Conservation (phyloP, 2,113 vertebrate species). For the Sakesphorus luctuosus region DNA sequence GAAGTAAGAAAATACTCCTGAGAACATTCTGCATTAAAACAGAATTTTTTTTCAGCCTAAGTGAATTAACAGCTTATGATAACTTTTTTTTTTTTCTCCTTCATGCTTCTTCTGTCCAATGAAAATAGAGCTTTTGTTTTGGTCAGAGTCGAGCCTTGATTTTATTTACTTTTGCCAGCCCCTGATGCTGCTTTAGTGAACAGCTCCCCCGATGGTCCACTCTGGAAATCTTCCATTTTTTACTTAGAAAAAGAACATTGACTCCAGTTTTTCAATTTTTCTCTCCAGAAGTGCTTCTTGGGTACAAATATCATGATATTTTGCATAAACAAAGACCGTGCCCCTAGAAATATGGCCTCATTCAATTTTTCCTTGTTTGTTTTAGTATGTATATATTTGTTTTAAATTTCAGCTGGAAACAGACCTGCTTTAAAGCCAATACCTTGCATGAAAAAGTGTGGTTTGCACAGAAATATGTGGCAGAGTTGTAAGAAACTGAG, state of each 20-base stretch:
- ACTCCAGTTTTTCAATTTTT: neutral
- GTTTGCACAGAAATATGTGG: neutral
- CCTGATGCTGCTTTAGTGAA: neutral
- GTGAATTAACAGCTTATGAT: constrained; percentile 9
- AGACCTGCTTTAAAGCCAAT: neutral
- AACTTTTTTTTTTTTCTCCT: neutral
- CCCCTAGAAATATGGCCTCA: neutral
- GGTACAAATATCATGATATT: neutral
- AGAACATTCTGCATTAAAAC: neutral
- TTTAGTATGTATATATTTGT: neutral
- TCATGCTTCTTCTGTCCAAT: neutral
- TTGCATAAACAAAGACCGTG: constrained; percentile 16
- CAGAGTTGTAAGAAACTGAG: neutral
- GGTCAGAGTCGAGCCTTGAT: neutral
- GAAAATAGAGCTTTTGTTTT: constrained; percentile 3
- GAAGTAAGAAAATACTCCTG: constrained; percentile 1
- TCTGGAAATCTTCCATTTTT: constrained; percentile 49
- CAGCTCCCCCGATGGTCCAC: constrained; percentile 39
- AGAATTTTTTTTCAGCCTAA: neutral
- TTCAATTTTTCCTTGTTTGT: neutral
- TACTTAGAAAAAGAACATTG: neutral
- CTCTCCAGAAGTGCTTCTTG: neutral
- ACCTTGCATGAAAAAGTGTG: neutral
- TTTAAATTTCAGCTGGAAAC: neutral
- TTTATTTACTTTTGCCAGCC: neutral